phyloP scores from a whole-genome alignment of 2,888 invertebrate genomes.

The Chaetogeoica ovagalla region DNA sequence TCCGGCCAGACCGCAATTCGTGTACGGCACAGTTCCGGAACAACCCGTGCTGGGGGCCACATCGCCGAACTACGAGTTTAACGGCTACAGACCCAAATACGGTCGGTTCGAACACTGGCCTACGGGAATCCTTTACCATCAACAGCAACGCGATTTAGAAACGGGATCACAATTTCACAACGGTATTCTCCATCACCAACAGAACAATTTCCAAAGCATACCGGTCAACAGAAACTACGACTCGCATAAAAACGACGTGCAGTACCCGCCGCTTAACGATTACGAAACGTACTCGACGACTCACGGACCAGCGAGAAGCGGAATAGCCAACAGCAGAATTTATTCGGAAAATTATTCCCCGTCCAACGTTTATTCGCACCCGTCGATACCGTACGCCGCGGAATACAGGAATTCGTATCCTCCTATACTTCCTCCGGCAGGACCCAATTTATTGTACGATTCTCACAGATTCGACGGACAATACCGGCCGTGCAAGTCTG shows the following conservation, averaged over 20 bases:
- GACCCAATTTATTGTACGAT: not conserved
- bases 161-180: not conserved
- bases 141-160: slow-evolving; percentile 21
- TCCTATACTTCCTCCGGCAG: not conserved
- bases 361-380: slow-evolving; percentile 12
- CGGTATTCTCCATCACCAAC: slow-evolving; percentile 35
- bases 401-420: slow-evolving; percentile 12
- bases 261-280: slow-evolving; percentile 41
- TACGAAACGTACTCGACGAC: slow-evolving; percentile 34
- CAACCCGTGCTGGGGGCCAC: not conserved
- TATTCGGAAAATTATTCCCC: slow-evolving; percentile 26
- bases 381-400: slow-evolving; percentile 8
- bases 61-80: slow-evolving; percentile 9
- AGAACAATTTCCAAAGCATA: slow-evolving; percentile 40
- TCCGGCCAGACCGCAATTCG: slow-evolving; percentile 3
- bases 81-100: not conserved
- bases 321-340: slow-evolving; percentile 3
- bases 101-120: not conserved
- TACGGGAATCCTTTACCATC: slow-evolving; percentile 37
- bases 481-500: slow-evolving; percentile 17
- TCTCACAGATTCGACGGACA: slow-evolving; percentile 12
- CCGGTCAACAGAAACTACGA: slow-evolving; percentile 42
- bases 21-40: not conserved
- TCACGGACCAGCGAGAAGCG: slow-evolving; percentile 12
- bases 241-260: slow-evolving; percentile 44